Evolutionary conservation across 1,140 invertebrate genomes (phyloP).

Genomic region (Heliconius melpomene): DNA sequence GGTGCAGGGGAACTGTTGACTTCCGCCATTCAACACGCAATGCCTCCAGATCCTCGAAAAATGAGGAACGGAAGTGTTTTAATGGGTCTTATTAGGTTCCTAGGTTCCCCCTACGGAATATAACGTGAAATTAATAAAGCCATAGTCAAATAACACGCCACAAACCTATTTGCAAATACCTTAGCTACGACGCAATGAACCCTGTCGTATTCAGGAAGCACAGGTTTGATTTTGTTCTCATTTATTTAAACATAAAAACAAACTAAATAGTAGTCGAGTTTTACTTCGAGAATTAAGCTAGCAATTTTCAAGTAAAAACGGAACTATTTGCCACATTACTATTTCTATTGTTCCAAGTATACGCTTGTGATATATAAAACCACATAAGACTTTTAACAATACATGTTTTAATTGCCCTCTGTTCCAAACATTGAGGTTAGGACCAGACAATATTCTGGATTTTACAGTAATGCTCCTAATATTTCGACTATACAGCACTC

Average conservation of each 20-base stretch:
- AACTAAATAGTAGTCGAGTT: neutral
- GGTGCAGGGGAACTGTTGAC: too few species aligned
- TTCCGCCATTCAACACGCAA: too few species aligned
- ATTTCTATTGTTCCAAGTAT: neutral
- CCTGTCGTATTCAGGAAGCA: neutral
- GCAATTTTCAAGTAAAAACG: neutral
- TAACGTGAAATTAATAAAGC: too few species aligned
- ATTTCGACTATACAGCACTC: neutral
- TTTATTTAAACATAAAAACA: neutral
- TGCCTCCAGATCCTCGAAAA: too few species aligned
- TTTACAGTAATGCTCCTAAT: neutral
- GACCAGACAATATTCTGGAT: neutral
- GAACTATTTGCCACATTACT: neutral
- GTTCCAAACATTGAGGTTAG: neutral
- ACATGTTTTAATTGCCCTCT: neutral
- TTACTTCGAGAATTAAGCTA: neutral
- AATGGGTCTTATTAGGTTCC: too few species aligned
- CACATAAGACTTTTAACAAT: conserved; percentile 7
- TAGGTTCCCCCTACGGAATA: too few species aligned
- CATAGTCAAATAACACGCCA: too few species aligned
- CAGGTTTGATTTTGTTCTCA: neutral
- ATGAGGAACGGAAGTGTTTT: too few species aligned
- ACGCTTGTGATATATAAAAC: neutral
- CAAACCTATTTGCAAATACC: too few species aligned
- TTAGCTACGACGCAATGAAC: too few species aligned